phyloP scores from a whole-genome alignment of 2,797 vertebrate species.

The Sebastes umbrosus region DNA sequence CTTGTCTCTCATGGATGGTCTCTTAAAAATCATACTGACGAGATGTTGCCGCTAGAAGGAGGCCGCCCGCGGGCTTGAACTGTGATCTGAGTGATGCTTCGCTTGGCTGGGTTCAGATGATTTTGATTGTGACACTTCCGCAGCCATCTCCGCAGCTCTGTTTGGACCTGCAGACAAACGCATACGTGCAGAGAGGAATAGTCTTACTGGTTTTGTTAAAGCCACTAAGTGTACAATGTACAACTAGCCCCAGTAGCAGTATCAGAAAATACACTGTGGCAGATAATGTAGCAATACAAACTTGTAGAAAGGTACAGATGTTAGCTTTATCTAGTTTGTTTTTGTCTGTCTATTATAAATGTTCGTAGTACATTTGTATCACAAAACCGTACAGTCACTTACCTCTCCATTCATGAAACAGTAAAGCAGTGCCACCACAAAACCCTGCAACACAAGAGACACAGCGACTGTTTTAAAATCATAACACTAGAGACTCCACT shows the following conservation, averaged over 20 bases:
- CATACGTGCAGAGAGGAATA: neutral
- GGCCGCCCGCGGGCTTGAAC: slow-evolving; percentile 72
- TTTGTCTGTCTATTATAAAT: neutral
- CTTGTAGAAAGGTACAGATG: neutral
- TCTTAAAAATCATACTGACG: slow-evolving; percentile 77
- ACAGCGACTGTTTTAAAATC: neutral
- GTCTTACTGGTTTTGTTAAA: neutral
- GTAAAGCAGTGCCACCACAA: slow-evolving; percentile 90
- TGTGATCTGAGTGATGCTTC: slow-evolving; percentile 81
- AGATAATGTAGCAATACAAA: neutral
- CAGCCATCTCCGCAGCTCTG: slow-evolving; percentile 85
- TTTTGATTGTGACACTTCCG: slow-evolving; percentile 82
- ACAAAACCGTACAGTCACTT: slow-evolving; percentile 30
- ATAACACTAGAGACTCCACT: neutral
- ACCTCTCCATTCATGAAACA: slow-evolving; percentile 93
- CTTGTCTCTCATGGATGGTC: neutral
- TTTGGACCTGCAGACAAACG: slow-evolving; percentile 82
- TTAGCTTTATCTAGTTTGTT: neutral
- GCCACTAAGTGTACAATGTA: too few relatives aligned
- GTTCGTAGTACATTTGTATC: neutral
- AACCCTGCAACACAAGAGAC: slow-evolving; percentile 81
- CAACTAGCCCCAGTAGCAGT: neutral
- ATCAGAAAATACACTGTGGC: neutral
- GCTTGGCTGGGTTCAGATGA: slow-evolving; percentile 80
- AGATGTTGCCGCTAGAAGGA: slow-evolving; percentile 68